Evolutionary conservation across 2,888 invertebrate genomes (phyloP), one percentile per base, ranked within the genome.

Genomic region (Polyploca ridens): DNA sequence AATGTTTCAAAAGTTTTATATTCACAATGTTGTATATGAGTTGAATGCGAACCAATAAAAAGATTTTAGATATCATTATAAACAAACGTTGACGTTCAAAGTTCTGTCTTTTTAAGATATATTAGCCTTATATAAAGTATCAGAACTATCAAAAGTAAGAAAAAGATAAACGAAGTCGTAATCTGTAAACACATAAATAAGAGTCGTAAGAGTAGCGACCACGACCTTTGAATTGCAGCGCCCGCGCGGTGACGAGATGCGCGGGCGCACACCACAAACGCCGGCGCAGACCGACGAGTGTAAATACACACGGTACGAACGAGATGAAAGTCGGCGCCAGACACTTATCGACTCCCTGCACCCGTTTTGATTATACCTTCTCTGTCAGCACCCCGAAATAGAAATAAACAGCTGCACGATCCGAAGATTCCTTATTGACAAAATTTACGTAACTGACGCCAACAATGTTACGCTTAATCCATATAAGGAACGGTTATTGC

Each of bases 361-460:
- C 86, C 84, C 87, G 88, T 85, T 85, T 86, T 86, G 89, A 89
- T 89, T 89, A 90, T 87, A 83, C 82, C 83, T 81, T 81, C 81
- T 87, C 87, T 89, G 91, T 93, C 92, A 91, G 83, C 90, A 88
- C 83, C 88, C 89, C 79, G 81, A 91, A 93, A 94, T 93, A 93
- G 90, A 90, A 79, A 76, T 81, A 82, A 79, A 87, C 80, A 79
- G 75, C 76, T 72, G 78, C 82, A 14, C 19, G 4, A 38, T 61
- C 44, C 19, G 33, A 61, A 27, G 61, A 61, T 61, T 41, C 19
- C 61, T 44, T 13, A 67, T 63, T 69, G 69, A 69, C 69, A 63
- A 65, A 44, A 41, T 62, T 69, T 69, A 69, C 66, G 57, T 66
- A 66, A 73, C 65, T 41, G 64, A 57, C 58, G 66, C 67, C 66